These are phyloP conservation scores for Crypturellus tataupa DNA, from an alignment of 2,797 vertebrate species.

Conservation along the genomic window DNA sequence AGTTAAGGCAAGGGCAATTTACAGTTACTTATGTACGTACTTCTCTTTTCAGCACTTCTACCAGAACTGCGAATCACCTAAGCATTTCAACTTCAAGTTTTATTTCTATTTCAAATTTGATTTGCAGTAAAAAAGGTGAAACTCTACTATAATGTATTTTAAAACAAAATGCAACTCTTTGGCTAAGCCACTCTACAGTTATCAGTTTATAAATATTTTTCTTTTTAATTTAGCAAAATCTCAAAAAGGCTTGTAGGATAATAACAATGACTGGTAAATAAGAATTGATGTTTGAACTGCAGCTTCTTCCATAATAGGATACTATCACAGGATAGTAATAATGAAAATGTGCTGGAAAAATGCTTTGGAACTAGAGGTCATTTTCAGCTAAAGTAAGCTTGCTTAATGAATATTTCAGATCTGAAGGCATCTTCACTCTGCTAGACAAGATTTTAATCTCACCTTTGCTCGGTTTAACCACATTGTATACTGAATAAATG, in stretches of 20 bases:
- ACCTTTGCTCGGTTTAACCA: not conserved
- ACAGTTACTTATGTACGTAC: not conserved
- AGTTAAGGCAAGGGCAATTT: not conserved
- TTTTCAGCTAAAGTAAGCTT: not conserved
- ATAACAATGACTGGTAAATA: not conserved
- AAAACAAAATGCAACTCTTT: not conserved
- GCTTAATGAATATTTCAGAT: not conserved
- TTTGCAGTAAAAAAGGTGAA: not conserved
- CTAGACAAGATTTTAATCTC: not conserved
- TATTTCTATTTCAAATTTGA: not conserved
- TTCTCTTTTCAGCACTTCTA: not conserved
- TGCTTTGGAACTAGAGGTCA: not conserved
- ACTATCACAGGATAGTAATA: not conserved
- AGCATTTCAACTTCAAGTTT: not conserved
- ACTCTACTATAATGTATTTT: no score
- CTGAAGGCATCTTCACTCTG: not conserved
- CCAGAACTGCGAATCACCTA: not conserved
- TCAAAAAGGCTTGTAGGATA: not conserved
- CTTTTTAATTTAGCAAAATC: not conserved
- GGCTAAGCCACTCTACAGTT: not conserved
- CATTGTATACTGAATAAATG: not conserved
- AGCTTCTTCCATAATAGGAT: not conserved
- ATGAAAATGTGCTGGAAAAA: not conserved
- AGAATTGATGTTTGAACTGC: not conserved
- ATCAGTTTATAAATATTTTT: not conserved